These are phyloP conservation scores for Sceloporus tristichus DNA, from an alignment of 2,113 vertebrate genomes.

Conservation along the genomic window DNA sequence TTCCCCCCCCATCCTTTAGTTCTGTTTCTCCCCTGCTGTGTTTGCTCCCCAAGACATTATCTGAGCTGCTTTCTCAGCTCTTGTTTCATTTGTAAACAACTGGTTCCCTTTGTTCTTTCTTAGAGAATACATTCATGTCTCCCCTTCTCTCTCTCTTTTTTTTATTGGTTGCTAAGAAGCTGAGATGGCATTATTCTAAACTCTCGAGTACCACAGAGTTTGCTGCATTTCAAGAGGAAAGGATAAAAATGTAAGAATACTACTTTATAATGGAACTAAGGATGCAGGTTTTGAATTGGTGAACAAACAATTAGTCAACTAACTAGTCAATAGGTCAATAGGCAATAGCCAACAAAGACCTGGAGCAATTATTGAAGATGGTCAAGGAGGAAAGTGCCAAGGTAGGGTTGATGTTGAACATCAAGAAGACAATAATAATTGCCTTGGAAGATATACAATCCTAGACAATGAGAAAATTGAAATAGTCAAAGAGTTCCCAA, in stretches of 20 bases:
- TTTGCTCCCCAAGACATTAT: conserved; percentile 35
- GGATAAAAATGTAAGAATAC: conserved; percentile 38
- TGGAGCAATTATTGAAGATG: too few species aligned
- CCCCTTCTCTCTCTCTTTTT: conserved; percentile 1
- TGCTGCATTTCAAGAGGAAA: conserved; percentile 27
- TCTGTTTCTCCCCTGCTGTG: conserved; percentile 4
- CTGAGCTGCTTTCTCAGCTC: conserved; percentile 33
- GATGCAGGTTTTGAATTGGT: too few species aligned
- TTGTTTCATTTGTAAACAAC: conserved; percentile 58
- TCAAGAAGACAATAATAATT: too few species aligned
- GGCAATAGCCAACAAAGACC: too few species aligned
- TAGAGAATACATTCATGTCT: conserved; percentile 39
- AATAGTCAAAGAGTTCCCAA: too few species aligned
- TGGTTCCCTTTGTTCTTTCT: conserved; percentile 52
- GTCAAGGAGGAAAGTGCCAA: too few species aligned
- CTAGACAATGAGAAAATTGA: too few species aligned
- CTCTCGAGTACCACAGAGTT: conserved; percentile 32
- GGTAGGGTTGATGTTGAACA: too few species aligned
- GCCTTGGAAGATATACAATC: too few species aligned
- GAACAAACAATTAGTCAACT: too few species aligned
- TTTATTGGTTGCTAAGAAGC: conserved; percentile 47
- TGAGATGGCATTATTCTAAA: conserved; percentile 43
- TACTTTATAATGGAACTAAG: not conserved
- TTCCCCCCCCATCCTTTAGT: not conserved
- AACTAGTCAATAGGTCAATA: too few species aligned